These are phyloP conservation scores for Molanna angustata DNA, from an alignment of 2,888 invertebrate genomes.

Conservation along the genomic window DNA sequence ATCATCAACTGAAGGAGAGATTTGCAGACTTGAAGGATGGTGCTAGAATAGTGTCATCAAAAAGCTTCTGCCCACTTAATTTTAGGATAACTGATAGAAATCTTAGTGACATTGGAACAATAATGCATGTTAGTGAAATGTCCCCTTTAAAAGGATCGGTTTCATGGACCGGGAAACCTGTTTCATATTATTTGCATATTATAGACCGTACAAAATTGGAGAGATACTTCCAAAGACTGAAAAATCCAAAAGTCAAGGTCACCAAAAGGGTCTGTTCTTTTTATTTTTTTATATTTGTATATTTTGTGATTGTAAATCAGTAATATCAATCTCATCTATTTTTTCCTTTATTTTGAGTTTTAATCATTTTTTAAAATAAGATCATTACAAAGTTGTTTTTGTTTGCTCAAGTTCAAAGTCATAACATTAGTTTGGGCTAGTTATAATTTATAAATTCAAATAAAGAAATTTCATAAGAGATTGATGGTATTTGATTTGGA, in stretches of 20 bases:
- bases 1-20: conserved; percentile 93
- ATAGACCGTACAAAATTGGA: conserved; percentile 97
- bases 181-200: conserved; percentile 96
- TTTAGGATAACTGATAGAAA: conserved; percentile 98
- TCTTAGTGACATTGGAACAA: conserved; percentile 96
- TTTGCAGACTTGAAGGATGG: conserved; percentile 96
- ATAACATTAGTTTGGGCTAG: no score
- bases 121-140: conserved; percentile 98
- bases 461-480: no score
- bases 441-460: no score
- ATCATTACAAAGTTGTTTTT: no score
- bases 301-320: no score
- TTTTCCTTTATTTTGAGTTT: no score
- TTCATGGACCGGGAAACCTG: conserved; percentile 99
- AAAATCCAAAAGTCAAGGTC: conserved; percentile 80
- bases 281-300: conserved; percentile 15
- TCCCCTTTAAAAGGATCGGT: conserved; percentile 93
- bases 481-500: no score
- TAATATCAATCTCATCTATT: no score
- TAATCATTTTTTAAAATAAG: no score
- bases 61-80: conserved; percentile 98
- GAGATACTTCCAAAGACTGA: conserved; percentile 93
- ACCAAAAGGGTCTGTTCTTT: conserved; percentile 54
- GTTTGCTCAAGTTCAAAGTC: no score
- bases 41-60: conserved; percentile 96